Evolutionary conservation across 2,113 vertebrate species (phyloP).

Genomic region (Odobenus rosmarus): DNA sequence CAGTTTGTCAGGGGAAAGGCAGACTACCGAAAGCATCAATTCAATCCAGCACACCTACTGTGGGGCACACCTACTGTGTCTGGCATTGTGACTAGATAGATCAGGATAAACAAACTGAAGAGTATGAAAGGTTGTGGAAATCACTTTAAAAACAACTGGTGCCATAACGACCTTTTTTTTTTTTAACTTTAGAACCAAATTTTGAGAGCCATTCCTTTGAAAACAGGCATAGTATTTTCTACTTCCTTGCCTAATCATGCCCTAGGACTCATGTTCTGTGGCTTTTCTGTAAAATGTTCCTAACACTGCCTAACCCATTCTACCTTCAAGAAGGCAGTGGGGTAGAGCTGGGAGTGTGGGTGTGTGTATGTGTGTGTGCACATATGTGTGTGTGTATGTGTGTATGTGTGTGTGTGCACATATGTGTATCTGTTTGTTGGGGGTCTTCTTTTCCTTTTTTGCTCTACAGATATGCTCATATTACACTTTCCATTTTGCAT

Average conservation of each 20-base stretch:
- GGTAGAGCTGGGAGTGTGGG: background rate
- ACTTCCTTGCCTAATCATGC: background rate
- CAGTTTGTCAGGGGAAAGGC: background rate
- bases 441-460: background rate
- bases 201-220: background rate
- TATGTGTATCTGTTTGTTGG: background rate
- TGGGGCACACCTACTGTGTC: background rate
- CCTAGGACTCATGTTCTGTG: background rate
- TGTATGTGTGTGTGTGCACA: accelerated
- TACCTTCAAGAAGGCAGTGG: background rate
- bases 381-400: background rate
- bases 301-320: background rate
- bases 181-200: background rate
- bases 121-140: background rate
- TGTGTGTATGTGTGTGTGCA: background rate
- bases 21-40: background rate
- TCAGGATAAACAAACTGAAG: background rate
- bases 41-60: background rate
- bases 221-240: background rate
- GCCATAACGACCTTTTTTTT: background rate
- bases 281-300: background rate
- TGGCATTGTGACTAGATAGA: background rate
- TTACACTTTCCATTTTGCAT: background rate
- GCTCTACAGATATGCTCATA: background rate
- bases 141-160: background rate